Base-by-base conservation (phyloP, 2,888 invertebrate genomes). In the Lucinisca nassula region DNA sequence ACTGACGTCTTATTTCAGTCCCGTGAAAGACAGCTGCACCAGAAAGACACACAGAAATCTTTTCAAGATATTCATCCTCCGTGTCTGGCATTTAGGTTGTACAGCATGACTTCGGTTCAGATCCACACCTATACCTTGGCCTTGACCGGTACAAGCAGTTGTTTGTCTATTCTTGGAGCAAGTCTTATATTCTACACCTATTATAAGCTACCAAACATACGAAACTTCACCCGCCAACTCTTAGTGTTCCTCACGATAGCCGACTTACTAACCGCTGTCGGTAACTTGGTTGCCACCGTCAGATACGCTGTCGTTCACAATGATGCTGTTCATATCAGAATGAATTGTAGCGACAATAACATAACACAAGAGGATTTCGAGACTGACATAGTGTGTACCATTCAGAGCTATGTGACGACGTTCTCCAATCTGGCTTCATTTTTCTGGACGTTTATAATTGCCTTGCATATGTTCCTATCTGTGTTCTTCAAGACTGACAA, bases 151-250 rank as follows among this genome's bases (percentile, higher is more conserved):
- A 40, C 37, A 1, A 90, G 90, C 32, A 87, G 87, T 51, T 78
- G 78, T 55, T 55, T 92, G 21, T 92, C 92, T 2, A 91, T 92
- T 35, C n/a, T 86, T 12, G 92, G 92, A 30, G 90, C 86, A 0
- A n/a, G 83, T 27, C 24, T 91, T 1, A 91, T 92, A 30, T 87
- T 92, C n/a, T 27, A 85, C 49, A 89, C 90, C 6, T 92, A 88
- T 55, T 30, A 73, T 30, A 38, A 45, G 3, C 30, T 84, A 3
- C 40, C 32, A 37, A 61, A 83, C 14, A 83, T 88, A 49, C 80
- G 82, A 14, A 89, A 90, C 27, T 84, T 89, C 17, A 87, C 90
- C 0, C 38, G 92, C n/a, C 84, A 85, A 14, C 79, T 92, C 12
- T 67, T 92, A 17, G 30, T 91, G 4, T 92, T 89, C 72, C 81